These are phyloP conservation scores for Polypedilum vanderplanki DNA, from an alignment of 1,140 invertebrate genomes.

Conservation along the genomic window DNA sequence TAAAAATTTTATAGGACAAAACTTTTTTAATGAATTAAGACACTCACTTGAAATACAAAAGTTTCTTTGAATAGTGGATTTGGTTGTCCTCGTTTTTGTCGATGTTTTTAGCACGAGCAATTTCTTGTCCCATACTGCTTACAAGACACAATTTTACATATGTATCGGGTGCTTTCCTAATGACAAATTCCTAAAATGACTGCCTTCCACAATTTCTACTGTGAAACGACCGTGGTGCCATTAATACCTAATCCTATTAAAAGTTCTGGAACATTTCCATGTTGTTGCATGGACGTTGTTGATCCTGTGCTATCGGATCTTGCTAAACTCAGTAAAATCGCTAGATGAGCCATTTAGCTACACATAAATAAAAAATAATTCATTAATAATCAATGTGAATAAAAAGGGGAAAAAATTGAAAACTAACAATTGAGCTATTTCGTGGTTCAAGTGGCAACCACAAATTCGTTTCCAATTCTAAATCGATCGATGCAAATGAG, in stretches of 20 bases:
- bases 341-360: slow-evolving; percentile 46
- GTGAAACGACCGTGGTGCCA: slow-evolving; percentile 85
- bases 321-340: slow-evolving; percentile 69
- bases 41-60: slow-evolving; percentile 83
- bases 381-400: background rate
- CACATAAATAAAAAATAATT: slow-evolving; percentile 23
- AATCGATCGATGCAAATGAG: slow-evolving; percentile 77
- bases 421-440: slow-evolving; percentile 68
- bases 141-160: slow-evolving; percentile 88
- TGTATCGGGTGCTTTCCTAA: slow-evolving; percentile 77
- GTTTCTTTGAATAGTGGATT: slow-evolving; percentile 94
- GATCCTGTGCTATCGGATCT: slow-evolving; percentile 88
- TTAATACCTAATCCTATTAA: slow-evolving; percentile 85
- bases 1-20: background rate
- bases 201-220: slow-evolving; percentile 87
- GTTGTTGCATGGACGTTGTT: slow-evolving; percentile 79
- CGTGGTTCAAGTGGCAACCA: slow-evolving; percentile 81
- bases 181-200: slow-evolving; percentile 74
- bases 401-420: background rate
- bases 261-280: slow-evolving; percentile 83
- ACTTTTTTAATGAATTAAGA: slow-evolving; percentile 19
- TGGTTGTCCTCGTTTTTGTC: slow-evolving; percentile 78
- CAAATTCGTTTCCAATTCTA: slow-evolving; percentile 81
- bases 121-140: slow-evolving; percentile 86
- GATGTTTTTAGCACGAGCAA: slow-evolving; percentile 87